A percentile compares a stretch with the other conserved stretches of the same genome.
Conservation (phyloP, 2,888 invertebrate species). For the Oegoconia quadripuncta region DNA sequence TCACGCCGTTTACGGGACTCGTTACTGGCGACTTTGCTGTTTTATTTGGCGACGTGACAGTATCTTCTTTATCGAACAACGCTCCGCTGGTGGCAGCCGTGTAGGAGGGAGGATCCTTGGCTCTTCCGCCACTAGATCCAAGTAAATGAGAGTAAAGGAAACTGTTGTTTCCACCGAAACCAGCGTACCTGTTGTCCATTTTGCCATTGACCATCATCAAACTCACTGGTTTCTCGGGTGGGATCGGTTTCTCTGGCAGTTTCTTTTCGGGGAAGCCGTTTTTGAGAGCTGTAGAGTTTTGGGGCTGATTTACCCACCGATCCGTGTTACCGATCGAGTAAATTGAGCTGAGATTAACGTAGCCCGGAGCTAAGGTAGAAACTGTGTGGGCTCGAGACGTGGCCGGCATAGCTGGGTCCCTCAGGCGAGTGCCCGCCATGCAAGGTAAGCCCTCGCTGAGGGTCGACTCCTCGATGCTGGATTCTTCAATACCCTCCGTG, state of each 20-base stretch:
- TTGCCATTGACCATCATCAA: constrained; percentile 72
- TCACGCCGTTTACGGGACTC: constrained; percentile 64
- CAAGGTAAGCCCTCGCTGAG: constrained; percentile 50
- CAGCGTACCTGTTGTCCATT: constrained; percentile 59
- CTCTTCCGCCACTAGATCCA: constrained; percentile 48
- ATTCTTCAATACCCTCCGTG: constrained; percentile 67
- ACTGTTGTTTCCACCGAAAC: constrained; percentile 64
- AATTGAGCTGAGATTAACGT: constrained; percentile 70
- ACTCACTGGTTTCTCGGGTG: constrained; percentile 72
- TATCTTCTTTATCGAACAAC: constrained; percentile 44
- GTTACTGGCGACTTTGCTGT: constrained; percentile 45
- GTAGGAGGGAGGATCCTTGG: constrained; percentile 66
- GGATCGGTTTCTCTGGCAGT: constrained; percentile 61
- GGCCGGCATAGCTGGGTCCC: constrained; percentile 18
- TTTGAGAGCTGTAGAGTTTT: constrained; percentile 29
- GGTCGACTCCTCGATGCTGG: constrained; percentile 67
- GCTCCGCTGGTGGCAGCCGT: constrained; percentile 54
- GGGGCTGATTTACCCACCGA: constrained; percentile 40
- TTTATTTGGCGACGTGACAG: constrained; percentile 47
- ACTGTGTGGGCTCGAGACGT: constrained; percentile 27
- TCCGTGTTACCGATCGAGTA: constrained; percentile 60
- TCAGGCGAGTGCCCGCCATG: constrained; percentile 19
- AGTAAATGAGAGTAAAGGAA: constrained; percentile 68
- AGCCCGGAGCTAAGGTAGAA: constrained; percentile 34
- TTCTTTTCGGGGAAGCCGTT: constrained; percentile 56